A percentile compares a stretch with the other conserved stretches of the same genome.
phyloP scores from a whole-genome alignment of 2,113 vertebrate genomes.

The Tragelaphus strepsiceros region DNA sequence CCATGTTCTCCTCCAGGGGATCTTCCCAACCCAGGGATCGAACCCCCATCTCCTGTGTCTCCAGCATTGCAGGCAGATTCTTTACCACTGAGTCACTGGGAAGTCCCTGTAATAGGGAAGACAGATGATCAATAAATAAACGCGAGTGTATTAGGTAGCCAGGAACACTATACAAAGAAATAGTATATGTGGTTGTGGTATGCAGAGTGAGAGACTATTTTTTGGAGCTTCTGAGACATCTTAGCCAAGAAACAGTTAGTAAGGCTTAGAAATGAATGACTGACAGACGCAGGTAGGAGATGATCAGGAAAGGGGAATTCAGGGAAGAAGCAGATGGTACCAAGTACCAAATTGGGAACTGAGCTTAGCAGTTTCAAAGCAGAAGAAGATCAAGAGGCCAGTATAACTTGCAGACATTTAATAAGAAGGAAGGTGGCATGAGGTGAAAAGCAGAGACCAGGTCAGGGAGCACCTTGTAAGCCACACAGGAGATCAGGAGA shows the following conservation, averaged over 20 bases:
- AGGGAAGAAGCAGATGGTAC: neutral
- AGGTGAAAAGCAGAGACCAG: neutral
- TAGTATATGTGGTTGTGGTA: neutral
- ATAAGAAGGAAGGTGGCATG: neutral
- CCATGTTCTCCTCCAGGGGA: neutral
- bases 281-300: neutral
- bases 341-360: neutral
- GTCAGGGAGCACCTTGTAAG: neutral
- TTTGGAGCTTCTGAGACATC: neutral
- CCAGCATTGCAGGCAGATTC: neutral
- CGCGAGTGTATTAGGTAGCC: neutral
- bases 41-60: neutral
- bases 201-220: neutral
- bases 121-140: neutral
- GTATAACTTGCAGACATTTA: neutral
- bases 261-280: neutral
- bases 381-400: neutral
- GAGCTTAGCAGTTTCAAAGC: neutral
- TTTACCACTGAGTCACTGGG: neutral
- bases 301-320: neutral
- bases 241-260: neutral
- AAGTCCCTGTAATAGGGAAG: neutral
- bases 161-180: neutral
- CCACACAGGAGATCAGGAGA: neutral
- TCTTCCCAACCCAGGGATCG: neutral